Evolutionary conservation across 2,888 invertebrate species (phyloP).

Genomic region (Junonia oenone): DNA sequence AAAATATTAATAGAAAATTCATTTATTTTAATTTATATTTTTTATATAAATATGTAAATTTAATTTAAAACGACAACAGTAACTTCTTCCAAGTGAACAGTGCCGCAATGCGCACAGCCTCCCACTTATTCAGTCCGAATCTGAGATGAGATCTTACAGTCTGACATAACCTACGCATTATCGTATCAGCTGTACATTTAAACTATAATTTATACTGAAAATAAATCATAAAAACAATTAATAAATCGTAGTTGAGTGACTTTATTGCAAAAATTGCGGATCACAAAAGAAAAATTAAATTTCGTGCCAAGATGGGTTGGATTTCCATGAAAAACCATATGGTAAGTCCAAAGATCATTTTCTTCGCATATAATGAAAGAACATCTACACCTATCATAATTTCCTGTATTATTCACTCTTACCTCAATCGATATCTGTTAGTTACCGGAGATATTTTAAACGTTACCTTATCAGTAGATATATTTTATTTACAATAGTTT

Average conservation of each 20-base stretch:
- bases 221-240: too few species aligned
- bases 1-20: too few species aligned
- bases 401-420: too few species aligned
- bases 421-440: too few species aligned
- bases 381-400: not conserved
- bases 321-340: conserved; percentile 77
- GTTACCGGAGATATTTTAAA: too few species aligned
- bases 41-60: not conserved
- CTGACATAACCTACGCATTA: conserved; percentile 60
- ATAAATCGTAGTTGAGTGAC: not conserved
- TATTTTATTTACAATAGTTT: too few species aligned
- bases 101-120: conserved; percentile 79
- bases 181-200: conserved; percentile 17
- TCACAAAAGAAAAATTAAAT: conserved; percentile 56
- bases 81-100: conserved; percentile 40
- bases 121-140: conserved; percentile 64
- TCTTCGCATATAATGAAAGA: not conserved
- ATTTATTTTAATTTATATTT: not conserved
- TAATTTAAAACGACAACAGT: conserved; percentile 11
- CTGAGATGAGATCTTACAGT: conserved; percentile 62
- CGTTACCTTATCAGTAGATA: too few species aligned
- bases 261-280: conserved; percentile 45
- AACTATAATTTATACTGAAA: not conserved
- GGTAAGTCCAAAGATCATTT: conserved; percentile 45
- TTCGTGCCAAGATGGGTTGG: conserved; percentile 70